Evolutionary conservation across 2,797 vertebrate species (phyloP).

Genomic region (Vespertilio murinus): DNA sequence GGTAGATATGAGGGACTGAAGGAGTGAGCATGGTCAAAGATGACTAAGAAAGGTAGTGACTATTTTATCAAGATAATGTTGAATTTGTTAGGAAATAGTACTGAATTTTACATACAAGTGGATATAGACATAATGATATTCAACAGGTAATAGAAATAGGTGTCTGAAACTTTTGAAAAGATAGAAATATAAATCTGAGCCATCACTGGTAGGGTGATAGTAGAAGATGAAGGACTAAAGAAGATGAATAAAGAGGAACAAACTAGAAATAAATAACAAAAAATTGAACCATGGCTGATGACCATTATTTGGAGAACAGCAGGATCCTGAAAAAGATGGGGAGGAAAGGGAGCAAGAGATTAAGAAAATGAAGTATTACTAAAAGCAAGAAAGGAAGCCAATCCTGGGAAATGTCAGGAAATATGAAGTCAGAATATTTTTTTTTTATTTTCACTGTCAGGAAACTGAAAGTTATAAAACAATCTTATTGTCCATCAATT

Average conservation of each 20-base stretch:
- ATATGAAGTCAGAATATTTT: background rate
- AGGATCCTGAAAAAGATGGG: background rate
- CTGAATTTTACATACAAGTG: background rate
- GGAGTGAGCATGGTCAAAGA: background rate
- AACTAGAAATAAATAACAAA: background rate
- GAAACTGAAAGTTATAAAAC: background rate
- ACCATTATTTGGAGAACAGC: background rate
- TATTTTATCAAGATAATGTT: background rate
- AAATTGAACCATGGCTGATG: background rate
- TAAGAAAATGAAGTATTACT: background rate
- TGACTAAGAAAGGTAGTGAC: background rate
- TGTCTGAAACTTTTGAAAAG: background rate
- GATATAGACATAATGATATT: background rate
- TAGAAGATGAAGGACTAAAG: background rate
- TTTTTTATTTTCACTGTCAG: background rate
- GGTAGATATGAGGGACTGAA: background rate
- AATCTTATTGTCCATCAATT: slow-evolving; percentile 14
- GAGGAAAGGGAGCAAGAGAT: rapidly evolving
- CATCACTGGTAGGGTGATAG: background rate
- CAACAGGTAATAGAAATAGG: background rate
- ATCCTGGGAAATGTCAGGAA: background rate
- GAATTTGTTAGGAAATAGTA: background rate
- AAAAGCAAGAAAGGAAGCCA: background rate
- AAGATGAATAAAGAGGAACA: background rate
- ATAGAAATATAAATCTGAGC: background rate